Evolutionary conservation across 2,888 invertebrate species (phyloP), one percentile per base, ranked within the genome.

Genomic region (Silvanus unidentatus): DNA sequence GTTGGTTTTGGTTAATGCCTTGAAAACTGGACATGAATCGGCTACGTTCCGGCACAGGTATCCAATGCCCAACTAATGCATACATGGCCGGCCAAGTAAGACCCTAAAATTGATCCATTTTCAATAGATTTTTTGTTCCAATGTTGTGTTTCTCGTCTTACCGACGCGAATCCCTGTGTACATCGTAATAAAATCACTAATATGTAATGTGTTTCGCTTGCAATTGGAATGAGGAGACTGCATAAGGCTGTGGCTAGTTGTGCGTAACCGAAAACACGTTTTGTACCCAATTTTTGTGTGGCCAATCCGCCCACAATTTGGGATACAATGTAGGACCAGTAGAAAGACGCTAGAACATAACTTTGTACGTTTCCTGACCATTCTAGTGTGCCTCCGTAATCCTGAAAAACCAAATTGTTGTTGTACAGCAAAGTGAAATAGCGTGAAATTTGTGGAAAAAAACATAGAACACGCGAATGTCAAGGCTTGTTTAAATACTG

Each of bases 21-120:
- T 84, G 80, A 68, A 85, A 85, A 61, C 83, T 83, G 37, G 84
- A 84, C 84, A 85, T 85, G 64, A 85, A 85, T 44, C 84, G 75
- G 42, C 82, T 83, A 41, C 84, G 74, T 64, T 85, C 84, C 5
- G 77, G 75, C n/a, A 81, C 74, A 6, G 84, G 84, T 50, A 84
- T 84, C 84, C 84, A 85, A 56, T 79, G 79, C 2, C 82, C 84
- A 16, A 84, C 84, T 45, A 84, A 73, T 1, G 84, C 82, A 62
- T 84, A 85, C 84, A 85, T 85, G 1, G 84, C 84, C 10, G 84
- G 84, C 84, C 84, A 85, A 9, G 84, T 85, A 44, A 84, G 65
- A 16, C 84, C 84, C 78, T 79, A 54, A 46, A 62, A 62, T 42
- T 22, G 22, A 22, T 22, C 22, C 22, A n/a, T n/a, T n/a, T 22